Base-by-base conservation (phyloP, 2,797 vertebrate genomes). In the Rhinophrynus dorsalis region DNA sequence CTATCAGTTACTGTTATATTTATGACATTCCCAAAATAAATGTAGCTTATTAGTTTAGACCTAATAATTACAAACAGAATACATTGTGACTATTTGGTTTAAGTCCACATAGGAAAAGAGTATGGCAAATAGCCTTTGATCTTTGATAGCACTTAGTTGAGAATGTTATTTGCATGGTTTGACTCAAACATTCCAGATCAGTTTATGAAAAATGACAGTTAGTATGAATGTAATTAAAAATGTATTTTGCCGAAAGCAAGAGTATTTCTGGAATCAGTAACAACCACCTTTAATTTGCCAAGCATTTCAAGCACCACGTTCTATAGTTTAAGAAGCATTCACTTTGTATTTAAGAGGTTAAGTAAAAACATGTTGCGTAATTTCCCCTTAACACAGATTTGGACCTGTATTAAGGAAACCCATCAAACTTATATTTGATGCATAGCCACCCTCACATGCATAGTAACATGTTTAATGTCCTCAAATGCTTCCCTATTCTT, bases 211-310 rank as follows among this genome's bases (percentile, higher is more conserved):
- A 90, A 90, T 89, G 89, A 90, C 86, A 89, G 87, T 83, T 82
- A 88, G 86, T 83, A 82, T 80, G 79, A 86, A 88, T 87, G 85
- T 90, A 89, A 90, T 90, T 90, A 91, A 90, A 90, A 88, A 90
- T 87, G 87, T 85, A 88, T 90, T 90, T 90, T 86, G 89, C 90
- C 87, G 82, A 86, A 88, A 90, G 89, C 88, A 90, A 85, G 86
- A 90, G 83, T 89, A 88, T 88, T 88, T 91, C 89, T 88, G 84
- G 87, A 90, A 83, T 88, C 86, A 80, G 77, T 87, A 88, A 86
- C 82, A 83, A 85, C 85, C 82, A 78, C 84, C 83, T 89, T 84
- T 87, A 88, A 86, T 88, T 88, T 79, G 79, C 86, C 80, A 84
- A 75, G 75, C 74, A 77, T 78, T 85, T 84, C 68, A 67, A 76